Base-by-base conservation (phyloP, 2,888 invertebrate species). In the Ceramica pisi region DNA sequence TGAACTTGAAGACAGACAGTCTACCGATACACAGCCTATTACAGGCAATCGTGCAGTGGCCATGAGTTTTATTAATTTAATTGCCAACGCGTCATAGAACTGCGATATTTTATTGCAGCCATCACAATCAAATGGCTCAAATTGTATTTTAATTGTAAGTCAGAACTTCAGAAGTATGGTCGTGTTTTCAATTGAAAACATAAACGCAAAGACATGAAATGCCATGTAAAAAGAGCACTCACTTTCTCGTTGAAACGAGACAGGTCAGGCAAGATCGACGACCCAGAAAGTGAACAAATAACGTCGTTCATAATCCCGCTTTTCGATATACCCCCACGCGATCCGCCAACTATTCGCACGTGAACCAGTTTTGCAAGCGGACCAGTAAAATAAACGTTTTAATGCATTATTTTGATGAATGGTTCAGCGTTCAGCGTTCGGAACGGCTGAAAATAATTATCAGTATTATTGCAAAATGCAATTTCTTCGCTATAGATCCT, bases 231-330 rank as follows among this genome's bases (percentile, higher is more conserved):
- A 87, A 84, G 82, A 87, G 82, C 86, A 80, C 81, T 75, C 76
- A 83, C 75, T 83, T 83, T 82, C 84, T 80, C 72, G 72, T 80
- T 81, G 86, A 84, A 87, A 82, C 88, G 85, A 88, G 89, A 88
- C 92, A 89, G 94, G 92, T 94, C 94, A 94, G 84, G 81, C 69
- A 87, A 91, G 94, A 93, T 88, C 94, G 93, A 92, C 91, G 94
- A 92, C 94, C 94, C 89, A 94, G 89, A 93, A 93, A 93, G 86
- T 80, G 88, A 84, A 86, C 87, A 88, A 87, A 88, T 89, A 86
- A 87, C 86, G 82, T 80, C 82, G 86, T 86, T 86, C 85, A 82
- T 85, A 89, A 89, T 90, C 90, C 89, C 90, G 88, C 87, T 88
- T 87, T 86, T 87, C 88, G 88, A 90, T 88, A 87, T 75, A 84